These are phyloP conservation scores for Arrhamphus sclerolepis DNA, from an alignment of 2,797 vertebrate species.

Conservation along the genomic window DNA sequence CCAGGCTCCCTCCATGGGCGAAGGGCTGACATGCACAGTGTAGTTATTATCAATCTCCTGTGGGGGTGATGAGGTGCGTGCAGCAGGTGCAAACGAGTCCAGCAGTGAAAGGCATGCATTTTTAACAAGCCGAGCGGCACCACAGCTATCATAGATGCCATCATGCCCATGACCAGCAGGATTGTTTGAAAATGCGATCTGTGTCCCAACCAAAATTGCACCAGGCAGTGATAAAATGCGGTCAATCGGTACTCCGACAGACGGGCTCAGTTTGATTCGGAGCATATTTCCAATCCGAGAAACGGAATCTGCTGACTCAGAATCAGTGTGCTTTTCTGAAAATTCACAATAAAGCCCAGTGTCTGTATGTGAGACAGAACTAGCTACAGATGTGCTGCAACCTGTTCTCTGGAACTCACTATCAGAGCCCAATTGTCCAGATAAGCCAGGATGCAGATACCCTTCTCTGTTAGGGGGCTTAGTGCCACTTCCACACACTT, in stretches of 20 bases:
- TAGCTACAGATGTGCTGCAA: neutral
- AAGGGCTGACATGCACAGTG: neutral
- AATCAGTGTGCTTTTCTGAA: neutral
- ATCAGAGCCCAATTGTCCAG: neutral
- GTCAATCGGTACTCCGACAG: neutral
- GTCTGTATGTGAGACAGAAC: conserved; percentile 10
- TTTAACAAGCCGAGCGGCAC: neutral
- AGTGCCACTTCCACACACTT: neutral
- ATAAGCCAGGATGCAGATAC: neutral
- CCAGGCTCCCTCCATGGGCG: neutral
- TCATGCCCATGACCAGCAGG: neutral
- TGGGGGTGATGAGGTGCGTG: neutral
- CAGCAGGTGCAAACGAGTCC: neutral
- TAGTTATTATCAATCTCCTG: neutral
- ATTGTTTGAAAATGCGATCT: neutral
- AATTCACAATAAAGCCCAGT: neutral
- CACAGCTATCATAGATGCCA: neutral
- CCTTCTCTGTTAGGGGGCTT: neutral
- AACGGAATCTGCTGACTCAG: neutral
- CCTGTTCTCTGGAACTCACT: conserved; percentile 1
- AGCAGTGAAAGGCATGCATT: neutral
- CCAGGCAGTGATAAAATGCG: neutral
- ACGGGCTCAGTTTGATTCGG: neutral
- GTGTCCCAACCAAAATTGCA: conserved; percentile 6
- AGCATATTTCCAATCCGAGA: neutral